Base-by-base conservation (phyloP, 2,113 vertebrate genomes). In the Pristiophorus japonicus region DNA sequence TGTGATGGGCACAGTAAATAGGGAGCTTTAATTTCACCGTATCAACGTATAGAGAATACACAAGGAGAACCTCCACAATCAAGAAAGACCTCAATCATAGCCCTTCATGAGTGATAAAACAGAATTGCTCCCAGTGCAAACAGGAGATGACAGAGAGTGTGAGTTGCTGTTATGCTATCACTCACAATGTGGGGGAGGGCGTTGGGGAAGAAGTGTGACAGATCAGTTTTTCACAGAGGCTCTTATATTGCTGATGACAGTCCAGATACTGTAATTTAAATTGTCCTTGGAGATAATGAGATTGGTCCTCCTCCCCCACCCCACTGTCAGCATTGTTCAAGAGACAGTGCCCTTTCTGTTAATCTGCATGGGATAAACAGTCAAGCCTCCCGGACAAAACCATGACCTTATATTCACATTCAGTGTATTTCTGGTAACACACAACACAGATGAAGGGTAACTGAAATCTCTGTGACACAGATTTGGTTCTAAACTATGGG, bases 191-290 rank as follows among this genome's bases (percentile, higher is more conserved):
- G 59, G 88, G 59, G 16, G 34, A 38, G n/a, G n/a, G n/a, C n/a
- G n/a, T n/a, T n/a, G 59, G 88, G 59, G 16, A 16, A 38, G 34
- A 63, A 8, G 84, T 42, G 7, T 27, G 84, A 51, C 47, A 22
- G 38, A 81, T 81, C 78, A 55, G 47, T 34, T 90, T 90, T n/a
- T 51, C 51, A 12, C 47, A 51, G 42, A 42, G 6, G 62, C 27
- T 63, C 34, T 63, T 62, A 42, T 92, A 18, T 4, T 30, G 27
- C 30, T 51, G 10, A 94, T 94, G 92, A 67, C 62, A 67, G 63
- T 47, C 38, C 38, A 42, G n/a, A 67, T 42, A 67, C 63, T 67
- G 92, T 45, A 65, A 94, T 94, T 94, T 94, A 94, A 70, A 70
- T n/a, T 51, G 42, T 70, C 93, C 93, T 51, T 34, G 22, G 22